Evolutionary conservation across 2,113 vertebrate species (phyloP), one percentile per base, ranked within the genome.

Genomic region (Orthonyx spaldingii): DNA sequence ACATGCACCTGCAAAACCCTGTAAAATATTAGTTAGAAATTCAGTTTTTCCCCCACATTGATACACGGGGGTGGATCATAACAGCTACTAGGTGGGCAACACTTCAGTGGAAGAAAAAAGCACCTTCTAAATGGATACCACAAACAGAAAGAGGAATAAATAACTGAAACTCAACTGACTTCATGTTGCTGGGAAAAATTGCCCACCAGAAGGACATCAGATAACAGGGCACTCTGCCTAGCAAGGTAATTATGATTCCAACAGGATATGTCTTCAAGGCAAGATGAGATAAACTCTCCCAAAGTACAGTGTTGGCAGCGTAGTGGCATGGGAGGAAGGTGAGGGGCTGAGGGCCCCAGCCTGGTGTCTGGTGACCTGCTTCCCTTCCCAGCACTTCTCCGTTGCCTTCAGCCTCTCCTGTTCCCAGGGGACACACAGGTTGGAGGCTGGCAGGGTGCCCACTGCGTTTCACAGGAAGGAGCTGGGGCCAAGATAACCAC

Each of bases 281-380:
- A 63, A 56, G 74, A 64, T 50, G 56, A 90, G 86, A 90, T 27
- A 79, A 84, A 42, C 28, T 60, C 24, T 55, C 27, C 66, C 17
- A 17, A 74, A 63, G 23, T 3, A 21, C 0, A 0, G 10, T 1
- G n/a, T 1, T 47, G 49, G 53, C 44, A 56, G 57, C 2, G 0
- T 3, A 21, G 57, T 1, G 3, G 71, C 2, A 5, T 0, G 0
- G 41, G 46, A 33, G 30, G 30, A 68, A 89, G 68, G 21, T 0
- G 12, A 74, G 46, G 75, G 16, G 39, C 44, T 53, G 52, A 27
- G 56, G 35, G 11, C 9, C 35, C 55, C 66, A 6, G 8, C 7
- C 57, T 27, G 59, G 10, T 53, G n/a, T 27, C 20, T 0, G 0
- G 53, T 20, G 66, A 42, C 35, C 46, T 9, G 7, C 19, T 60